A percentile compares a stretch with the other conserved stretches of the same genome.
Conservation (phyloP, 2,113 vertebrate species). For the Dicaeum eximium region DNA sequence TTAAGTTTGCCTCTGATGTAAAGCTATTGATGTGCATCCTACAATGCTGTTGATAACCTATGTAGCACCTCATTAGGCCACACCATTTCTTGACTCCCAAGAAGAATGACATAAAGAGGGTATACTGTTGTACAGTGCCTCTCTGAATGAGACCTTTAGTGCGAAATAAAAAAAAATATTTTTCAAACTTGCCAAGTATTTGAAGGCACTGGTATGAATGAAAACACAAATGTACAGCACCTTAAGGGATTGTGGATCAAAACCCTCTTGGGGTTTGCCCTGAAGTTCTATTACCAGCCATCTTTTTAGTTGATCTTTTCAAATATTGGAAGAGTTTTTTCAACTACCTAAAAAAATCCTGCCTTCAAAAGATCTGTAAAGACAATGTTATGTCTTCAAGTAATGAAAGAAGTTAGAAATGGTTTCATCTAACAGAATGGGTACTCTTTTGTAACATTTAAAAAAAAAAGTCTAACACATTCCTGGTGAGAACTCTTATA, state of each 20-base stretch:
- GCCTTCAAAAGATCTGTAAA: slow-evolving; percentile 52
- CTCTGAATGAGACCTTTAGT: slow-evolving; percentile 57
- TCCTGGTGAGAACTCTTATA: neutral
- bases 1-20: slow-evolving; percentile 1
- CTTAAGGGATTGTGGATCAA: slow-evolving; percentile 57
- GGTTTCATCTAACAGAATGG: slow-evolving; percentile 23
- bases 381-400: slow-evolving; percentile 51
- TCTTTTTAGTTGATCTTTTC: slow-evolving; percentile 51
- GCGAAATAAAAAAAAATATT: slow-evolving; percentile 23
- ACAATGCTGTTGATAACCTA: slow-evolving; percentile 32
- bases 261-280: slow-evolving; percentile 53
- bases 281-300: slow-evolving; percentile 50
- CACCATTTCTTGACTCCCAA: slow-evolving; percentile 23
- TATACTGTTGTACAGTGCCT: neutral
- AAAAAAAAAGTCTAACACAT: neutral
- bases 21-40: slow-evolving; percentile 22
- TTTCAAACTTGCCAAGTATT: slow-evolving; percentile 38
- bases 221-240: slow-evolving; percentile 56
- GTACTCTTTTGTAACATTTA: neutral
- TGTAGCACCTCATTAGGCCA: slow-evolving; percentile 46
- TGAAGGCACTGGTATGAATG: slow-evolving; percentile 49
- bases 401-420: slow-evolving; percentile 40
- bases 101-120: slow-evolving; percentile 46
- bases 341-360: slow-evolving; percentile 24
- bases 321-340: slow-evolving; percentile 31